Evolutionary conservation across 2,888 invertebrate genomes (phyloP).

Genomic region (Boloria euphrosyne): DNA sequence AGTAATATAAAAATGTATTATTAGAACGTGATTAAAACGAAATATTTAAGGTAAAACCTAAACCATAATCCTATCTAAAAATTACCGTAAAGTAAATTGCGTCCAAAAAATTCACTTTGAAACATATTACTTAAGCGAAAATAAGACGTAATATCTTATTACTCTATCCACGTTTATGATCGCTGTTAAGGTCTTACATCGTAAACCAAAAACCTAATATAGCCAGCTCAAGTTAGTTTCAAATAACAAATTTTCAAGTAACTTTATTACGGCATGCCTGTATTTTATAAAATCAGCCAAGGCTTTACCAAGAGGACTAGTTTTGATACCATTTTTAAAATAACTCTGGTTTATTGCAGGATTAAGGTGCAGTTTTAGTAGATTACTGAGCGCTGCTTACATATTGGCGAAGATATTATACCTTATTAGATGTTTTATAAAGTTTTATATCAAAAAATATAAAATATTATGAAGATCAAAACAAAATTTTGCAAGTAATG

Average conservation of each 20-base stretch:
- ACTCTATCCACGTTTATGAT: slow-evolving; percentile 24
- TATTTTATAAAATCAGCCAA: slow-evolving; percentile 33
- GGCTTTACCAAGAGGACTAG: slow-evolving; percentile 41
- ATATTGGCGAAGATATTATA: too few relatives aligned
- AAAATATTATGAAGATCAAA: too few relatives aligned
- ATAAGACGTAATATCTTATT: slow-evolving; percentile 19
- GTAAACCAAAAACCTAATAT: slow-evolving; percentile 24
- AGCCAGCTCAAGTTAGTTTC: slow-evolving; percentile 22
- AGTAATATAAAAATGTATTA: too few relatives aligned
- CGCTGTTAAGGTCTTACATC: slow-evolving; percentile 20
- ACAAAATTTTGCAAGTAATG: too few relatives aligned
- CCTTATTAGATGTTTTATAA: too few relatives aligned
- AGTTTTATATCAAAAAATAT: too few relatives aligned
- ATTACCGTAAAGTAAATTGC: background rate
- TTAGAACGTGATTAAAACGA: too few relatives aligned
- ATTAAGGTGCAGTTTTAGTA: slow-evolving; percentile 13
- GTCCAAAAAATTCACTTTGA: slow-evolving; percentile 8
- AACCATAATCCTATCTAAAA: too few relatives aligned
- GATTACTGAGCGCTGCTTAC: slow-evolving; percentile 5
- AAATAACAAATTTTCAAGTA: slow-evolving; percentile 30
- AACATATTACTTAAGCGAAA: slow-evolving; percentile 10
- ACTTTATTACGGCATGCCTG: slow-evolving; percentile 26
- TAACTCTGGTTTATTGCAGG: slow-evolving; percentile 38
- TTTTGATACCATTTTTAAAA: slow-evolving; percentile 43
- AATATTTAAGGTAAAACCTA: too few relatives aligned